Evolutionary conservation across 64 coral and sea anemone species (phyloP).

Genomic region (Porites lutea): DNA sequence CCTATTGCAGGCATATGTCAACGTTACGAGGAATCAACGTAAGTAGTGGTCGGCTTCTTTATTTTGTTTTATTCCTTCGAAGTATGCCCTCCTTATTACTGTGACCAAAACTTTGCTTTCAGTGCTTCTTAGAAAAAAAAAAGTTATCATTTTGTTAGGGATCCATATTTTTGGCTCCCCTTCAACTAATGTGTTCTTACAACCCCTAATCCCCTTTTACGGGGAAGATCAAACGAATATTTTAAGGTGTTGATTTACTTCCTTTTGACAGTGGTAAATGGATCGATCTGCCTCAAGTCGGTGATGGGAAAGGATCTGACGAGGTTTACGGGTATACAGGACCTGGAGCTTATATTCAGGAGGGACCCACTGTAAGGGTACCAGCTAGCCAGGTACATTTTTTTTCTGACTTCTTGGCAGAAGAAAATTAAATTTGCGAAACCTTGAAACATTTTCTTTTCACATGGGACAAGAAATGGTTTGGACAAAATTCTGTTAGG

Average conservation of each 20-base stretch:
- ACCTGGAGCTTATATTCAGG: not conserved
- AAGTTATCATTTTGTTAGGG: no score
- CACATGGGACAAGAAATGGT: no score
- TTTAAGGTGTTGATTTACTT: no score
- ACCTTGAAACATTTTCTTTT: no score
- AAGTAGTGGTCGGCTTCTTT: not conserved
- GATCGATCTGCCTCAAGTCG: slow-evolving; percentile 19
- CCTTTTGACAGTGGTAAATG: not conserved
- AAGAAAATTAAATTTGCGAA: no score
- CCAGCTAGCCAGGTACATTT: not conserved
- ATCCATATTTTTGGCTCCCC: no score
- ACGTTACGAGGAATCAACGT: not conserved
- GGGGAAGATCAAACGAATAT: no score
- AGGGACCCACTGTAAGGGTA: not conserved
- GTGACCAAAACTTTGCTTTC: no score
- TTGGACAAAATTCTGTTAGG: no score
- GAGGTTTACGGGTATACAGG: not conserved
- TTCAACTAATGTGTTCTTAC: no score
- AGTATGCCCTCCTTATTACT: not conserved
- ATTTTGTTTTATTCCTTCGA: not conserved
- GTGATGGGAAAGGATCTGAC: not conserved
- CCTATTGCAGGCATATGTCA: not conserved
- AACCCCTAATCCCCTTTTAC: no score
- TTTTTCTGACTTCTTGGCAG: not conserved
- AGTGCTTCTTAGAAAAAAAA: no score